These are phyloP conservation scores for Diglossa cyanea DNA, from an alignment of 2,797 vertebrate genomes.

Conservation along the genomic window DNA sequence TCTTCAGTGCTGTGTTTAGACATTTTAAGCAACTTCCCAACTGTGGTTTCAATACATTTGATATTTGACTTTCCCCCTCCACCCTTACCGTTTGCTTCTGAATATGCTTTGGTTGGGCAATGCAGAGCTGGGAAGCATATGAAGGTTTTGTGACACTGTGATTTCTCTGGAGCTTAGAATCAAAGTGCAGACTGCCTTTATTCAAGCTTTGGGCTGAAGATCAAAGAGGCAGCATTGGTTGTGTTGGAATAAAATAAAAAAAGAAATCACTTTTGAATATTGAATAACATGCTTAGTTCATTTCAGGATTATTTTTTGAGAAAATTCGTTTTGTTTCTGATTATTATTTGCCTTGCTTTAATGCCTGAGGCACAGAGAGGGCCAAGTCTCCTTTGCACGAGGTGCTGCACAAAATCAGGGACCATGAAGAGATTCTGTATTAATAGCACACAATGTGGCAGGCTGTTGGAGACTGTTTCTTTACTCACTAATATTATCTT, in stretches of 20 bases:
- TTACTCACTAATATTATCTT: neutral
- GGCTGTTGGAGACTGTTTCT: neutral
- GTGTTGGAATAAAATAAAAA: neutral
- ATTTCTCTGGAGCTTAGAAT: constrained; percentile 46
- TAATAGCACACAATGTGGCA: neutral
- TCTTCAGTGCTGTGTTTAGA: neutral
- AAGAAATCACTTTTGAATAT: neutral
- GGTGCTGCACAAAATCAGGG: neutral
- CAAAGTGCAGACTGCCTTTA: constrained; percentile 32
- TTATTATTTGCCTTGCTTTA: neutral
- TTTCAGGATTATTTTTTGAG: neutral
- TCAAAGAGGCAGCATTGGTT: constrained; percentile 39
- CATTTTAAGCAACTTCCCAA: neutral
- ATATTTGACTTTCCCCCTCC: neutral
- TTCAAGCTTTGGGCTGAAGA: constrained; percentile 37
- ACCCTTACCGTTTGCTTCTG: neutral
- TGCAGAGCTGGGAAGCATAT: neutral
- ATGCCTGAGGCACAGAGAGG: neutral
- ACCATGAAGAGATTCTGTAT: neutral
- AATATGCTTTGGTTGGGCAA: neutral
- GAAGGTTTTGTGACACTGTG: neutral
- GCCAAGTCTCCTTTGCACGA: neutral
- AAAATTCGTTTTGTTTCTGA: neutral
- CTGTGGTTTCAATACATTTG: neutral
- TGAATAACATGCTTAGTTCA: neutral